A percentile compares a stretch with the other conserved stretches of the same genome.
Evolutionary conservation across 2,113 vertebrate genomes (phyloP).

Genomic region (Osmerus eperlanus): DNA sequence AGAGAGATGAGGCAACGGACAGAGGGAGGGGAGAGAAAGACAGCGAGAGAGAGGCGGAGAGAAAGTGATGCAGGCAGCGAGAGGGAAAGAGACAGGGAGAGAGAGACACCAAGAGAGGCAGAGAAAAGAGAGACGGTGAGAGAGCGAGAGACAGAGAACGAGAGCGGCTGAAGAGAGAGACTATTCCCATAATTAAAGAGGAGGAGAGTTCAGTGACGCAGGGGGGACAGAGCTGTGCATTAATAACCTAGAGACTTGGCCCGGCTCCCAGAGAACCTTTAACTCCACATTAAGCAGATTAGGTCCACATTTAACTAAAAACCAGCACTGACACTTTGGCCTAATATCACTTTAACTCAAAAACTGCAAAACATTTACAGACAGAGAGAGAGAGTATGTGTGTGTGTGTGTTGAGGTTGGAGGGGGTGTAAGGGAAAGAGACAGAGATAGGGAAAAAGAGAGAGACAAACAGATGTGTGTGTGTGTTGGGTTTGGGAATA

Average conservation of each 20-base stretch:
- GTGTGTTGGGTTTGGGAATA: conserved; percentile 1
- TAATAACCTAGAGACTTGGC: conserved; percentile 74
- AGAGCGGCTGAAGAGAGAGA: conserved; percentile 25
- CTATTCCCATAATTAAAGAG: conserved; percentile 69
- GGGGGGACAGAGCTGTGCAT: conserved; percentile 51
- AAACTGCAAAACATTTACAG: conserved; percentile 26
- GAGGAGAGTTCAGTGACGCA: conserved; percentile 62
- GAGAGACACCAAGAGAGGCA: conserved; percentile 4
- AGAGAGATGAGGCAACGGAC: background rate
- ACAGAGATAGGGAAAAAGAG: conserved; percentile 14
- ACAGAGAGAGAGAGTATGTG: background rate
- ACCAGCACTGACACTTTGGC: conserved; percentile 28
- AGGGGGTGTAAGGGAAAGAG: conserved; percentile 7
- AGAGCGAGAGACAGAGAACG: conserved; percentile 12
- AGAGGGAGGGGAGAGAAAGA: conserved; percentile 1
- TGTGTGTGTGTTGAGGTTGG: too few species aligned
- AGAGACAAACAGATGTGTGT: conserved; percentile 1
- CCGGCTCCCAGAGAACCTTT: conserved; percentile 66
- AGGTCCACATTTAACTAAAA: conserved; percentile 71
- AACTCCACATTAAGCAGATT: conserved; percentile 78
- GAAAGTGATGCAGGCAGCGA: background rate
- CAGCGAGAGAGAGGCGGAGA: conserved; percentile 13
- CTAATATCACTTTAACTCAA: conserved; percentile 65
- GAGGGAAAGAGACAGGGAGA: background rate
- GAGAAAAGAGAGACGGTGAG: conserved; percentile 26